These are phyloP conservation scores for Sander vitreus DNA, from an alignment of 2,113 vertebrate genomes.

Conservation along the genomic window DNA sequence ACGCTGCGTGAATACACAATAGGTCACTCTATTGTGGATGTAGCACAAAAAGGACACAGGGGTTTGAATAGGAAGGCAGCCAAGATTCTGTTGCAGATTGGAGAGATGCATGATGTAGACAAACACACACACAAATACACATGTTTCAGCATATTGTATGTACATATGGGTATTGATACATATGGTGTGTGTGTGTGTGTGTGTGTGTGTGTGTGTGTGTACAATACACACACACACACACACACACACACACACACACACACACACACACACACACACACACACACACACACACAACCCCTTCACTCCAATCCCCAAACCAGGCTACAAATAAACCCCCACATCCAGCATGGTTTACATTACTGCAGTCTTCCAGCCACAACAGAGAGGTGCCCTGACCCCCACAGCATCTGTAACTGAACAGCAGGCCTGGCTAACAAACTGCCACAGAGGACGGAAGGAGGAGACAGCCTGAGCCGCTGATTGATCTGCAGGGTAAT, in stretches of 20 bases:
- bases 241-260: too few relatives aligned
- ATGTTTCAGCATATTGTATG: slow-evolving; percentile 1
- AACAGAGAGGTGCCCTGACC: slow-evolving; percentile 49
- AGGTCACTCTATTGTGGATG: slow-evolving; percentile 15
- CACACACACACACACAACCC: neutral
- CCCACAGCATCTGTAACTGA: slow-evolving; percentile 65
- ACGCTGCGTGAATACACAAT: slow-evolving; percentile 46
- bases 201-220: too few relatives aligned
- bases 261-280: too few relatives aligned
- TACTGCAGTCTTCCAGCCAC: slow-evolving; percentile 48
- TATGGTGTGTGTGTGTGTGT: slow-evolving; percentile 22
- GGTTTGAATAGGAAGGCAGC: slow-evolving; percentile 43
- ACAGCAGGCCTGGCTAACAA: slow-evolving; percentile 72
- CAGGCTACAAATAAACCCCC: slow-evolving; percentile 20
- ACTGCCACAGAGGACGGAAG: slow-evolving; percentile 66
- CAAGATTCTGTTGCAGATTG: slow-evolving; percentile 40
- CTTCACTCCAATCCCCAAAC: slow-evolving; percentile 25
- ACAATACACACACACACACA: too few relatives aligned
- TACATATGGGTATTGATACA: slow-evolving; percentile 7
- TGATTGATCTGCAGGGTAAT: slow-evolving; percentile 80
- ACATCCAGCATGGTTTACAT: slow-evolving; percentile 36
- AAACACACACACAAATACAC: slow-evolving; percentile 30
- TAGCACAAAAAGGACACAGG: slow-evolving; percentile 25
- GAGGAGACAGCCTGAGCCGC: slow-evolving; percentile 58
- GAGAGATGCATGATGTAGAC: slow-evolving; percentile 28